Evolutionary conservation across 2,797 vertebrate genomes (phyloP).

Genomic region (Cirrhinus molitorella): DNA sequence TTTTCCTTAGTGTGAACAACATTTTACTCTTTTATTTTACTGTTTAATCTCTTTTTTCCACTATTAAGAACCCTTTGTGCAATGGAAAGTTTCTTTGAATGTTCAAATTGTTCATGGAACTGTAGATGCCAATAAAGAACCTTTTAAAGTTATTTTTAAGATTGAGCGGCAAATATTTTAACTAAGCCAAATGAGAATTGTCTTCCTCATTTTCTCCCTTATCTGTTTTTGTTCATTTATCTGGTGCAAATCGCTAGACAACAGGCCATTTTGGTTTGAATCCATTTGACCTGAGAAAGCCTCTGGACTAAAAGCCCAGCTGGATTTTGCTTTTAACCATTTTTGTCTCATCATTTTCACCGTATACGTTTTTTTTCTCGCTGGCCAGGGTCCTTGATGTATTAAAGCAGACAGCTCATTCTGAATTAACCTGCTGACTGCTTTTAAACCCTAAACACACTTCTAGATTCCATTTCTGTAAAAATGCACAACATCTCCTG

Average conservation of each 20-base stretch:
- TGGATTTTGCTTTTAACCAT: constrained; percentile 6
- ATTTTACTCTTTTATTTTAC: no score
- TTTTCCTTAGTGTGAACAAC: no score
- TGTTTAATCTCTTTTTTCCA: no score
- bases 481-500: background rate
- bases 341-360: constrained; percentile 3
- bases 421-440: constrained; percentile 15
- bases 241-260: background rate
- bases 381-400: background rate
- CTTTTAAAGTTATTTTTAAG: background rate
- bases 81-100: background rate
- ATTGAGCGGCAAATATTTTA: background rate
- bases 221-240: background rate
- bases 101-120: background rate
- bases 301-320: background rate
- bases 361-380: background rate
- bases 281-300: background rate
- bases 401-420: constrained; percentile 27
- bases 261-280: background rate
- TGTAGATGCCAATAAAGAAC: background rate
- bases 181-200: background rate
- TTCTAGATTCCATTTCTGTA: constrained; percentile 8
- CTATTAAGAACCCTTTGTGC: background rate
- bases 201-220: background rate
- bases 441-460: background rate